A percentile compares a stretch with the other conserved stretches of the same genome.
These are phyloP conservation scores for Amazona guildingii DNA, from an alignment of 2,113 vertebrate genomes.

Conservation along the genomic window DNA sequence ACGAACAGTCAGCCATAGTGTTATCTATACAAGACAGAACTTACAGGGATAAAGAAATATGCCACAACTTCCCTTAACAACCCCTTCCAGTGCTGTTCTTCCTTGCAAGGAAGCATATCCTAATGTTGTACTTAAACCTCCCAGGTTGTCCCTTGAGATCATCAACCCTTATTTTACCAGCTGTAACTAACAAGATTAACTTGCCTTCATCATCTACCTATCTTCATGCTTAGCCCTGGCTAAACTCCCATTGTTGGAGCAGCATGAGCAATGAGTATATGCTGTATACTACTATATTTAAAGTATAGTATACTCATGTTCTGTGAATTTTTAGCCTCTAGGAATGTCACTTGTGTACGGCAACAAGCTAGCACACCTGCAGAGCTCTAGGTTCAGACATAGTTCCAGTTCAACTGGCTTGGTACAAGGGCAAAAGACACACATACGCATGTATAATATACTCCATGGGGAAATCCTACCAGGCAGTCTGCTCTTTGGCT, in stretches of 20 bases:
- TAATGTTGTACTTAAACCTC: neutral
- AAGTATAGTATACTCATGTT: fast-evolving
- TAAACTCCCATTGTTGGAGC: neutral
- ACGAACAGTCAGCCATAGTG: neutral
- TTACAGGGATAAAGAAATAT: neutral
- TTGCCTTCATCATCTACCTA: neutral
- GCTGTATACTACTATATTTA: neutral
- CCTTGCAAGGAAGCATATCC: neutral
- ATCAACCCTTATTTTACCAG: neutral
- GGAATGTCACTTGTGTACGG: neutral
- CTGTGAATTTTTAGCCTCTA: neutral
- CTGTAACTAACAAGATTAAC: neutral
- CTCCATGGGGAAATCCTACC: neutral
- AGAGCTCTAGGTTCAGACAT: neutral
- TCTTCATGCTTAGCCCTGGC: neutral
- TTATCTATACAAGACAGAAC: neutral
- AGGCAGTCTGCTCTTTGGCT: neutral
- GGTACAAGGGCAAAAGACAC: neutral
- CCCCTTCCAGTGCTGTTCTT: neutral
- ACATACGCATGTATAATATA: fast-evolving
- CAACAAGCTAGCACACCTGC: neutral
- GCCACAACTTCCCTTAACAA: neutral
- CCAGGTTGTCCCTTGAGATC: neutral
- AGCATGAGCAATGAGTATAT: neutral
- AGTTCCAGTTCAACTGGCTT: neutral